These are phyloP conservation scores for Allygus modestus DNA, from an alignment of 2,888 invertebrate genomes.

Conservation along the genomic window DNA sequence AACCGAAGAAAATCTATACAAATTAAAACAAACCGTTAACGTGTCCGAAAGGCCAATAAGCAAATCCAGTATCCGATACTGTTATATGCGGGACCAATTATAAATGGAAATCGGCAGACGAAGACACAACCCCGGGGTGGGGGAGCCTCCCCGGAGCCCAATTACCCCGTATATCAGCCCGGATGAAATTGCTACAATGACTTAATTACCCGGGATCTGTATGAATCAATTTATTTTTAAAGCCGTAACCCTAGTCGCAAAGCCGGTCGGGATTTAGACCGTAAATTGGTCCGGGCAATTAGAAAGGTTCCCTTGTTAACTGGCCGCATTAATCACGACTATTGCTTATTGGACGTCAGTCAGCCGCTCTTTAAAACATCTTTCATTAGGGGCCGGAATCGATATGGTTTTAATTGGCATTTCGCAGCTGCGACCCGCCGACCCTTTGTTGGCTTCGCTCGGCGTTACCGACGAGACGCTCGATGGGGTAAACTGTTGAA, in stretches of 20 bases:
- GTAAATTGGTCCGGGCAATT: conserved; percentile 69
- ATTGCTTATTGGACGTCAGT: conserved; percentile 70
- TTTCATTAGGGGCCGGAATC: conserved; percentile 53
- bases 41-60: no score
- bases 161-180: conserved; percentile 63
- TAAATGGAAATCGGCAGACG: conserved; percentile 53
- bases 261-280: conserved; percentile 65
- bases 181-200: conserved; percentile 65
- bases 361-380: conserved; percentile 64
- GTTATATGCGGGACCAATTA: conserved; percentile 28
- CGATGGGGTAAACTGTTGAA: no score
- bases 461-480: no score
- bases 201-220: conserved; percentile 64
- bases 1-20: no score
- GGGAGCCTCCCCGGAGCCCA: conserved; percentile 46
- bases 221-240: conserved; percentile 67
- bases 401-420: conserved; percentile 68
- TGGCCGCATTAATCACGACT: conserved; percentile 68
- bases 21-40: no score
- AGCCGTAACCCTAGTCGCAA: conserved; percentile 53
- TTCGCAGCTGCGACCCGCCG: conserved; percentile 57
- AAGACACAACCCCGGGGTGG: conserved; percentile 26
- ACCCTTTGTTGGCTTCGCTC: neutral
- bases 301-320: conserved; percentile 68
- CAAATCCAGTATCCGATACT: no score